Evolutionary conservation across 2,888 invertebrate species (phyloP), one percentile per base, ranked within the genome.

Genomic region (Taenaris catops): DNA sequence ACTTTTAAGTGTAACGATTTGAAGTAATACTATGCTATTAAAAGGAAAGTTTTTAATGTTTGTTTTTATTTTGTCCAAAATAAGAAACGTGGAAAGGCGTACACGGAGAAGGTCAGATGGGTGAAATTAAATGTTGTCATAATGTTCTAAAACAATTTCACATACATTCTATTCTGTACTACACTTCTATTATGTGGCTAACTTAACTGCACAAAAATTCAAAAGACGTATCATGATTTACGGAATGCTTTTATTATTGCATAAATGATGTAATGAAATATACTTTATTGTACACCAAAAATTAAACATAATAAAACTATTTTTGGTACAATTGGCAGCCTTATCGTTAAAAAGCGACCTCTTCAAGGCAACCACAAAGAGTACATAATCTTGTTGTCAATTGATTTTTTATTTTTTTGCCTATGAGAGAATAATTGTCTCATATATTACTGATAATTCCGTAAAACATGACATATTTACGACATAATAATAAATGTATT

Each of bases 91-190:
- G 91, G 91, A 80, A 93, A 94, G 88, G 90, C 93, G 80, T 94
- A 92, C 87, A 91, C 91, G 70, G 89, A 93, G 90, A 92, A 94
- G 93, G 94, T 94, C 91, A 92, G 91, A 74, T 51, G 62, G 69
- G 64, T 79, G 64, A 71, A 41, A 63, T 59, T 81, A 60, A 61
- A 80, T 81, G 73, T 80, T 80, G 66, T 68, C 65, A 63, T 63
- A 48, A 72, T 83, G 74, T 80, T 69, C 63, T 74, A 78, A 68
- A 31, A 65, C 53, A 58, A 45, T 46, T 55, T 60, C 60, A 65
- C 48, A 63, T 49, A 60, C 49, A 54, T 54, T 52, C 47, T 53
- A 55, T 45, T 49, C 57, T 50, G 40, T 58, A 54, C 48, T 51
- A 67, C 63, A 51, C 54, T 57, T 34, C 11, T 38, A 26, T 29